A percentile compares a stretch with the other conserved stretches of the same genome.
These are phyloP conservation scores for Gandaritis pyraliata DNA, from an alignment of 2,888 invertebrate genomes.

Conservation along the genomic window DNA sequence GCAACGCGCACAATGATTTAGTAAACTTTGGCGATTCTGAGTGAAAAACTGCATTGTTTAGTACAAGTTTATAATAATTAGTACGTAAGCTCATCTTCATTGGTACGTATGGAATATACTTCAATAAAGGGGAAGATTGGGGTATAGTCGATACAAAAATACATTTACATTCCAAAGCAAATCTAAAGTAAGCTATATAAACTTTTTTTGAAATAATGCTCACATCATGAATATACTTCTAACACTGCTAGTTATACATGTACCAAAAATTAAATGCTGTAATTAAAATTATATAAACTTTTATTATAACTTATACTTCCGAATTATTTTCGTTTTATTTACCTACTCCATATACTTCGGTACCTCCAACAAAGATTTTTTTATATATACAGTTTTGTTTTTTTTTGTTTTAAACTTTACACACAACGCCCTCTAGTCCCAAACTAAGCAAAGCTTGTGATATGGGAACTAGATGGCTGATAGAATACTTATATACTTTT, in stretches of 20 bases:
- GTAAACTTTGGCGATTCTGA: conserved; percentile 47
- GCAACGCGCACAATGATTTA: conserved; percentile 74
- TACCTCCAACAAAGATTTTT: too few relatives aligned
- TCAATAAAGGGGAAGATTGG: conserved; percentile 83
- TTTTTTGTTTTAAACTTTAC: too few relatives aligned
- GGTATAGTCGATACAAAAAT: conserved; percentile 60
- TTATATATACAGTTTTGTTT: too few relatives aligned
- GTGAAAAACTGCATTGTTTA: conserved; percentile 21
- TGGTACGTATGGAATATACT: conserved; percentile 66
- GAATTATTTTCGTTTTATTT: conserved; percentile 66
- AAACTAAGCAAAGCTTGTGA: too few relatives aligned
- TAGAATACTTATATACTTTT: too few relatives aligned
- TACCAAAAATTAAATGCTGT: conserved; percentile 76
- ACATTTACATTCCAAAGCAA: conserved; percentile 55
- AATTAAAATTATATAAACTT: conserved; percentile 79
- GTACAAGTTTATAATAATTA: conserved; percentile 34
- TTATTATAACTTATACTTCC: conserved; percentile 85
- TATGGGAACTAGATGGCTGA: too few relatives aligned
- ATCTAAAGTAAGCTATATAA: conserved; percentile 59
- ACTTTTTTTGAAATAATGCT: conserved; percentile 69
- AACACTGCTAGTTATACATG: conserved; percentile 80
- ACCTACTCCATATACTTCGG: background rate
- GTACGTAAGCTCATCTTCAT: conserved; percentile 49
- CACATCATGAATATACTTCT: conserved; percentile 77
- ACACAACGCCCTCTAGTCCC: too few relatives aligned